Conservation (phyloP, 1,140 invertebrate genomes). For the Euwallacea fornicatus region DNA sequence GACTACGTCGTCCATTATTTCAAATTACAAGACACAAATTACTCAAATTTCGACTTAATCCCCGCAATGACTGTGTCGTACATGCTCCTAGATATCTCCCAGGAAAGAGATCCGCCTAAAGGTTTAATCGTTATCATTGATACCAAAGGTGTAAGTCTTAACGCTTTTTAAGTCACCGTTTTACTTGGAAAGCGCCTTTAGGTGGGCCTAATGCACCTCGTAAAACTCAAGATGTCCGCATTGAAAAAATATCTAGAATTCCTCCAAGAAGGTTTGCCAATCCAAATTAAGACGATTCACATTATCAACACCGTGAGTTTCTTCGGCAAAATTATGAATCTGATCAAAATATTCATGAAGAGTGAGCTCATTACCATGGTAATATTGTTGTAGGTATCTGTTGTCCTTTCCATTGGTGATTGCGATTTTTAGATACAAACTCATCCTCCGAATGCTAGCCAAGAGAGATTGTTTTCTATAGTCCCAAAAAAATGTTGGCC, state of each 20-base stretch:
- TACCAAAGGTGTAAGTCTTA: constrained; percentile 57
- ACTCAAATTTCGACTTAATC: constrained; percentile 63
- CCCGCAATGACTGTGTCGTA: constrained; percentile 62
- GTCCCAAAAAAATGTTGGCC: constrained; percentile 56
- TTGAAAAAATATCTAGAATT: constrained; percentile 56
- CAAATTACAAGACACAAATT: constrained; percentile 59
- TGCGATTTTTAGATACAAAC: constrained; percentile 53
- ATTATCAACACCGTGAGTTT: constrained; percentile 66
- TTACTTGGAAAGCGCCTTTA: constrained; percentile 28
- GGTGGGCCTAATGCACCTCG: constrained; percentile 59
- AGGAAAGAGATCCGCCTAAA: constrained; percentile 45
- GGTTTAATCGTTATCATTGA: constrained; percentile 66
- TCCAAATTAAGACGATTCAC: constrained; percentile 64
- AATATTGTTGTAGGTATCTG: constrained; percentile 36
- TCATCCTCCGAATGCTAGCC: constrained; percentile 50
- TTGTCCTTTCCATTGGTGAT: neutral
- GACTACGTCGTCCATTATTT: constrained; percentile 66
- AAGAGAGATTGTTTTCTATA: constrained; percentile 53
- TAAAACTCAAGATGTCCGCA: constrained; percentile 55
- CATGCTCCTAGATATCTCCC: constrained; percentile 62
- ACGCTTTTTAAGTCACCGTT: neutral
- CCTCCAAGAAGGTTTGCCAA: constrained; percentile 62
- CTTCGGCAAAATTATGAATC: constrained; percentile 63
- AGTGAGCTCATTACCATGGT: constrained; percentile 65
- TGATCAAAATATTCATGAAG: constrained; percentile 67